Percentiles rank a stretch among this genome's conserved stretches.
Evolutionary conservation across 2,797 vertebrate species (phyloP).

Genomic region (Platyrinchus mystaceus): DNA sequence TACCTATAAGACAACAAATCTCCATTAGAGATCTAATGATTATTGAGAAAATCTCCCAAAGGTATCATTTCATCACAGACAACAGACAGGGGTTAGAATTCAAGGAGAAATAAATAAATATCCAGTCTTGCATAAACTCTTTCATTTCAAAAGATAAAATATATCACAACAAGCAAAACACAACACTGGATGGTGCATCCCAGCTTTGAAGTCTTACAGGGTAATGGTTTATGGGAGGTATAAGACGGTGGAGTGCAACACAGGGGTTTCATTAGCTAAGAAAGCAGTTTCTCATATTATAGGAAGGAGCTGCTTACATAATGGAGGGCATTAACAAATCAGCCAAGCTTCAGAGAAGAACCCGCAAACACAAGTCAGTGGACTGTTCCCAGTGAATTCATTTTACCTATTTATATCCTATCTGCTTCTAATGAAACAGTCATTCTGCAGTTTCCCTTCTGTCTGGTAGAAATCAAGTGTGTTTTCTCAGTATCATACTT

Average conservation of each 20-base stretch:
- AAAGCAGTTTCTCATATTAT: not conserved
- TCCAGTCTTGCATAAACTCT: not conserved
- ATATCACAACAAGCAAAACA: not conserved
- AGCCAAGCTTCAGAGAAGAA: not conserved
- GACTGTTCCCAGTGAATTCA: not conserved
- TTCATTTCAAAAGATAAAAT: not conserved
- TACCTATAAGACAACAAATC: not conserved
- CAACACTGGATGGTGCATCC: not conserved
- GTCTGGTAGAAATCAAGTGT: not conserved
- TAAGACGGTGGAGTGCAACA: not conserved
- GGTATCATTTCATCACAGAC: not conserved
- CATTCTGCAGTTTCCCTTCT: not conserved
- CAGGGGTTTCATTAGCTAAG: not conserved
- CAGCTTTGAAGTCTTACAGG: not conserved
- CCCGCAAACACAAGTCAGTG: fast-evolving
- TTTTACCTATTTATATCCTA: not conserved
- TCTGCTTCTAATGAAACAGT: not conserved
- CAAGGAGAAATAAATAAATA: not conserved
- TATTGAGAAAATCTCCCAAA: not conserved
- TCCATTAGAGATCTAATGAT: not conserved
- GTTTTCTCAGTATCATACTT: not conserved
- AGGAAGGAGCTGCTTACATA: not conserved
- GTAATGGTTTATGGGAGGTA: not conserved
- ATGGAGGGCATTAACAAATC: not conserved
- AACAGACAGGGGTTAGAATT: not conserved